Evolutionary conservation across 1,140 invertebrate genomes (phyloP).

Genomic region (Hyles euphorbiae): DNA sequence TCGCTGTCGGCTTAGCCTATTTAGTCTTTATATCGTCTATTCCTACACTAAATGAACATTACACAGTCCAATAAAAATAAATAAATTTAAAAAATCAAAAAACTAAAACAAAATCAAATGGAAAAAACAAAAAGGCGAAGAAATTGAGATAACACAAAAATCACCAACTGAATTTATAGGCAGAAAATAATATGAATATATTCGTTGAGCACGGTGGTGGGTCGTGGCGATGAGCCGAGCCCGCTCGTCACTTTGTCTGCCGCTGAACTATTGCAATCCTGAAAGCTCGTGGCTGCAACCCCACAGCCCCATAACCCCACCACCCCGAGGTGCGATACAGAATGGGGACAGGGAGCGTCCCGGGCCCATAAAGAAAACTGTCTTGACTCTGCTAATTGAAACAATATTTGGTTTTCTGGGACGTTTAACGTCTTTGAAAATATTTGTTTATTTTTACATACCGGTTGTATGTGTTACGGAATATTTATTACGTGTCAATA

Average conservation of each 20-base stretch:
- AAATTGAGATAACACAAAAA: too few relatives aligned
- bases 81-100: too few relatives aligned
- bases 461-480: too few relatives aligned
- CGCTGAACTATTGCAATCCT: conserved; percentile 40
- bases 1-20: too few relatives aligned
- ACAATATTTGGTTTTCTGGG: conserved; percentile 53
- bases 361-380: conserved; percentile 66
- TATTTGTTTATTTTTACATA: too few relatives aligned
- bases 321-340: conserved; percentile 46
- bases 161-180: too few relatives aligned
- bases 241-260: conserved; percentile 47
- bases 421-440: conserved; percentile 5
- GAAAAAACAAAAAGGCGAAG: too few relatives aligned
- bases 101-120: too few relatives aligned
- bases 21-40: too few relatives aligned
- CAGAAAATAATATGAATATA: background rate
- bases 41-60: too few relatives aligned
- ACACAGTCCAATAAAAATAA: too few relatives aligned
- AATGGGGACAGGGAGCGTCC: conserved; percentile 68
- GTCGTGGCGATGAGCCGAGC: conserved; percentile 14
- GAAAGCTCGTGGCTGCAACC: conserved; percentile 19
- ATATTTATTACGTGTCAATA: too few relatives aligned
- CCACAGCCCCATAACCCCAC: conserved; percentile 45
- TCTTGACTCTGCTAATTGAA: conserved; percentile 61
- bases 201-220: background rate